A percentile compares a stretch with the other conserved stretches of the same genome.
Conservation (phyloP, 2,888 invertebrate species). For the Diogma glabrata region DNA sequence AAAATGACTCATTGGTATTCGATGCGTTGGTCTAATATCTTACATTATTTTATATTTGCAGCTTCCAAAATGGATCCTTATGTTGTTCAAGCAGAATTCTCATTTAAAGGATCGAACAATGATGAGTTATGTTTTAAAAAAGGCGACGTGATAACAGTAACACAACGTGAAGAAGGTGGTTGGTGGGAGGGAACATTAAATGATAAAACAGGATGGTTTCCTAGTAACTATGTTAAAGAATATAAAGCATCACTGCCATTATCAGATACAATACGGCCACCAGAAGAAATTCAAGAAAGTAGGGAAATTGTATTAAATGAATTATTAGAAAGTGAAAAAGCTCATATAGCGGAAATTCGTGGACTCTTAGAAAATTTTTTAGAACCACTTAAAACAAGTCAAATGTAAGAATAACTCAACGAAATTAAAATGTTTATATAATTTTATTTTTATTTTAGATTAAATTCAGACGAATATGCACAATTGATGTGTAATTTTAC, state of each 20-base stretch:
- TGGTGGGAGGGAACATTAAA: conserved; percentile 99
- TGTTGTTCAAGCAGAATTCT: conserved; percentile 82
- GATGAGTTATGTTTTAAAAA: conserved; percentile 95
- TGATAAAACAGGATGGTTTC: conserved; percentile 97
- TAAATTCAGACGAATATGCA: conserved; percentile 73
- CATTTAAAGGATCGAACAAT: conserved; percentile 92
- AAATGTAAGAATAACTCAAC: conserved; percentile 57
- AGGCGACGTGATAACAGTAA: conserved; percentile 92
- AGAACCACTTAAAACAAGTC: conserved; percentile 72
- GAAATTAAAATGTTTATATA: not conserved
- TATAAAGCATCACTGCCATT: conserved; percentile 47
- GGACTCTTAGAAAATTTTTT: conserved; percentile 75
- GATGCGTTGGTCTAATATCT: too few relatives aligned
- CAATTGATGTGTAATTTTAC: conserved; percentile 80
- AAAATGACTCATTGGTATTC: too few relatives aligned
- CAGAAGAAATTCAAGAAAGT: conserved; percentile 64
- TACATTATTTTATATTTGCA: not conserved
- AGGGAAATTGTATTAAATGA: conserved; percentile 78
- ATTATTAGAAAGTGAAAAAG: conserved; percentile 83
- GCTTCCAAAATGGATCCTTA: conserved; percentile 28
- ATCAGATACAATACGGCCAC: conserved; percentile 51
- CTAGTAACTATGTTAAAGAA: conserved; percentile 93
- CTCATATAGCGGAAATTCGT: conserved; percentile 82
- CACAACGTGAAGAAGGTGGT: conserved; percentile 91
- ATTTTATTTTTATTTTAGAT: conserved; percentile 41